Percentiles rank a stretch among this genome's conserved stretches.
Conservation (phyloP, 2,888 invertebrate genomes). For the Choristoneura rosaceana region DNA sequence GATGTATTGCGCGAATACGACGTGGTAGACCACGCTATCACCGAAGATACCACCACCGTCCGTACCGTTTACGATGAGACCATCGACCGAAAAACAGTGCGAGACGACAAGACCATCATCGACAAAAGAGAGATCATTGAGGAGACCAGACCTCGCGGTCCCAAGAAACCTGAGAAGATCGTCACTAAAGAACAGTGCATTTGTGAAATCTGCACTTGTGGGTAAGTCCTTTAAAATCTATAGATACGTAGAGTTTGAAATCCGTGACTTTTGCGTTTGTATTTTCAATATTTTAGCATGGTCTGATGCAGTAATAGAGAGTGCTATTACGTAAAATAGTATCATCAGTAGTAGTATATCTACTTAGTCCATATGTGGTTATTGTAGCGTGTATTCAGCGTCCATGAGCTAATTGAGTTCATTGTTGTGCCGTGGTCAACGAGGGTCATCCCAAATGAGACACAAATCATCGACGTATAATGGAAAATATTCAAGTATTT, state of each 20-base stretch:
- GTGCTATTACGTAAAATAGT: constrained; percentile 34
- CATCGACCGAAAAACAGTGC: constrained; percentile 77
- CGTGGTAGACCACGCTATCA: constrained; percentile 81
- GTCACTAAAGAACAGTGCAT: constrained; percentile 92
- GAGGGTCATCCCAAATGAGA: constrained; percentile 21
- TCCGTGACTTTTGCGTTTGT: not conserved
- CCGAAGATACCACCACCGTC: constrained; percentile 76
- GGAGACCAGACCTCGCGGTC: constrained; percentile 74
- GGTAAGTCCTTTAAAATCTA: constrained; percentile 86
- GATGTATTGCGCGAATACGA: constrained; percentile 79
- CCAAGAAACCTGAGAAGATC: constrained; percentile 74
- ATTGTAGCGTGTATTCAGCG: constrained; percentile 26
- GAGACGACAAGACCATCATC: constrained; percentile 74
- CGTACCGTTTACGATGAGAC: constrained; percentile 79
- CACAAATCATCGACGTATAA: constrained; percentile 24
- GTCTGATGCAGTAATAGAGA: constrained; percentile 14
- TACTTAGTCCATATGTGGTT: constrained; percentile 2
- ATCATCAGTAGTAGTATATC: constrained; percentile 5
- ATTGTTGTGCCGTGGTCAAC: constrained; percentile 34
- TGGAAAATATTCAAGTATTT: not conserved
- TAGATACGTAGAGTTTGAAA: not conserved
- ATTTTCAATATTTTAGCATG: constrained; percentile 17
- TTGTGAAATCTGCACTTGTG: constrained; percentile 96
- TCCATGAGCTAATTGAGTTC: constrained; percentile 39
- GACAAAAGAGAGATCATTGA: constrained; percentile 72